Evolutionary conservation across 2,113 vertebrate genomes (phyloP), one percentile per base, ranked within the genome.

Genomic region (Actinemys pallida): DNA sequence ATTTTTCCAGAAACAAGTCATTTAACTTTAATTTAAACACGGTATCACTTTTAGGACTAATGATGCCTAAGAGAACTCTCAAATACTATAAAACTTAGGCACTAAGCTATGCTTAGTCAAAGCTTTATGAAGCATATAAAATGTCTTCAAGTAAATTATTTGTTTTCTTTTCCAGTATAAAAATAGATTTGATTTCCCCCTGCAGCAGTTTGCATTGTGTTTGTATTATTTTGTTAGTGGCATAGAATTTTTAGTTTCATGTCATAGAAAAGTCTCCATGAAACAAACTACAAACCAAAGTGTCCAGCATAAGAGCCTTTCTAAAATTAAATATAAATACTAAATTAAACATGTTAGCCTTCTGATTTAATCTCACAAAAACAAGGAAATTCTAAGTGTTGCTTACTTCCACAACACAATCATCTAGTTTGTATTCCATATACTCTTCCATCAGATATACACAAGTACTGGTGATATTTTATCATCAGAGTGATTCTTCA

Each of bases 11-110:
- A 56, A 93, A 93, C 45, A 3, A 35, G 2, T 69, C 86, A 93
- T 89, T 62, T 81, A 88, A 93, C 50, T 78, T 81, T 86, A 89
- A 75, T 79, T 92, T 85, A 88, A 90, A 84, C 5, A 35, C 0
- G 25, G 0, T 20, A n/a, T 45, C 1, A 27, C 49, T 84, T 84
- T 95, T 49, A 76, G 27, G 8, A n/a, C 1, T 65, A 16, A 27
- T 10, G 29, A 13, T 85, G 16, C 4, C 47, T 24, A n/a, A 50
- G 84, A 88, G 9, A 88, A 65, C 3, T 81, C 62, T 57, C 6
- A 87, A 89, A 22, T 2, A 84, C 12, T 81, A 47, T 57, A 62
- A 69, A 72, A 75, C 62, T 45, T 14, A 20, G 5, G 1, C 8
- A 47, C 2, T 62, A 78, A 89, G 10, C 1, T 69, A 62, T 47